Evolutionary conservation across 2,113 vertebrate species (phyloP), one percentile per base, ranked within the genome.

Genomic region (Mesocricetus auratus): DNA sequence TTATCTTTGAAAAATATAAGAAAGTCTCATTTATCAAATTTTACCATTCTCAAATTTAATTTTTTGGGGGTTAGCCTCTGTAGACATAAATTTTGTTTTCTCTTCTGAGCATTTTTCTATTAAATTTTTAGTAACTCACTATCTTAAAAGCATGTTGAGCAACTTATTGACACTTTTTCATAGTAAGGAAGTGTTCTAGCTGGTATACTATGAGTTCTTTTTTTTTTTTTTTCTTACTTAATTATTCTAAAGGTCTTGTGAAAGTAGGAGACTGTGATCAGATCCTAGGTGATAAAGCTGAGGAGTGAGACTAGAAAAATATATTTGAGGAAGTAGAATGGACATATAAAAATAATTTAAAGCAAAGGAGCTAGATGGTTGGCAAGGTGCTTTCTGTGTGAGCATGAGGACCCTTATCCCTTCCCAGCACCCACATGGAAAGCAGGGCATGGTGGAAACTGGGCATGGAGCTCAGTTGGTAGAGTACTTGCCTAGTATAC

Each of bases 41-140:
- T 96, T 93, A 53, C 58, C 62, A 36, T 94, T 95, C 56, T 95
- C 79, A 94, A 93, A 93, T 93, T 96, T 66, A 94, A 96, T 91
- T 94, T 97, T 74, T 95, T 90, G 89, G 66, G 39, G 86, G 39
- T 91, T 94, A 95, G 87, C 95, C 69, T 98, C 96, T 92, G 94
- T 89, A 91, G 68, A 96, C 42, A 83, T 83, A 62, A 96, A 87
- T 97, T 96, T 91, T 75, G 50, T 96, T 93, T 95, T 96, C 83
- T 86, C 39, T 83, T 91, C 53, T 94, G 79, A 97, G 39, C 74
- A 93, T 87, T 95, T 94, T 91, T 31, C 90, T 93, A 47, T 97
- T 94, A 93, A 93, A 45, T 75, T 95, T 94, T 95, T 96, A 96
- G 56, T 83, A 83, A 82, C 64, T 94, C 13, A 74, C 24, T 90